Evolutionary conservation across 2,797 vertebrate species (phyloP).

Genomic region (Xiphorhynchus erythropygius): DNA sequence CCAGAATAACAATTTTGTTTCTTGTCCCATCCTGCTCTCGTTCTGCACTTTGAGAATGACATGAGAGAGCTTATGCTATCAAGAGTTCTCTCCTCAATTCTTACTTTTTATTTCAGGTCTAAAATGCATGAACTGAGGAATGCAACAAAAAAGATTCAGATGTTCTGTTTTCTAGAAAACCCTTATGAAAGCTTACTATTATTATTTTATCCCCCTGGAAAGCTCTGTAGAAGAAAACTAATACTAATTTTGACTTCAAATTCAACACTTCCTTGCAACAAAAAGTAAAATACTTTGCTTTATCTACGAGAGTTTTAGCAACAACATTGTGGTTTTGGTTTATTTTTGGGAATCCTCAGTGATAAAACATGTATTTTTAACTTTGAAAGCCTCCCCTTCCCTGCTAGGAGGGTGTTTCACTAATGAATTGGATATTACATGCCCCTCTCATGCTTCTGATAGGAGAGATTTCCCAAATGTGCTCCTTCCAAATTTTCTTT

Average conservation of each 20-base stretch:
- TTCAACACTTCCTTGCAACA: not conserved
- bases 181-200: not conserved
- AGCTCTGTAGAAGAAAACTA: not conserved
- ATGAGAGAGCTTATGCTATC: not conserved
- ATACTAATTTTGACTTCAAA: not conserved
- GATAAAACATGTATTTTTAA: not conserved
- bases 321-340: fast-evolving
- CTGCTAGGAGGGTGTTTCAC: not conserved
- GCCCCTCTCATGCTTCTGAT: not conserved
- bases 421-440: not conserved
- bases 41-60: not conserved
- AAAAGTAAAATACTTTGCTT: not conserved
- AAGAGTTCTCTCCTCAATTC: not conserved
- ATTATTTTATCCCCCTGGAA: not conserved
- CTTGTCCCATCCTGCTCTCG: not conserved
- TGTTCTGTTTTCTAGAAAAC: not conserved
- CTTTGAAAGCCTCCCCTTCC: not conserved
- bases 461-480: not conserved
- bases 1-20: not conserved
- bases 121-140: not conserved
- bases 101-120: not conserved
- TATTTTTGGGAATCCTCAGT: not conserved
- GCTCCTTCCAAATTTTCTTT: not conserved
- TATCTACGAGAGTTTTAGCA: not conserved
- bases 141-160: not conserved